Base-by-base conservation (phyloP, 2,888 invertebrate genomes). In the Cerastis leucographa region DNA sequence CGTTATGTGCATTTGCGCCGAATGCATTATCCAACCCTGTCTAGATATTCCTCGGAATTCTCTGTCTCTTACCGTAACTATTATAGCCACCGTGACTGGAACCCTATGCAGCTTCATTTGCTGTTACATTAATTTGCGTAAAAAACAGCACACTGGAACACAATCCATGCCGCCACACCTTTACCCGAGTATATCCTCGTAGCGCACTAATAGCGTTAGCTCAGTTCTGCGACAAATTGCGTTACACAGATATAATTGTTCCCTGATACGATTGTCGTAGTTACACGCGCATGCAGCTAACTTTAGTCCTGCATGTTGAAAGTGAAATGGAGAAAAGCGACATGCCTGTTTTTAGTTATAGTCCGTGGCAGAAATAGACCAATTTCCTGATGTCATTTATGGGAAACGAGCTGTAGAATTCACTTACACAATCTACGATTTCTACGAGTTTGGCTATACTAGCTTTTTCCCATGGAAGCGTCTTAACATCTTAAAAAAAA, bases 201-300 rank as follows among this genome's bases (percentile, higher is more conserved):
- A 49, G 54, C 68, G 3, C 19, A 44, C 12, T 83, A 83, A 85
- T 35, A 25, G 4, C 11, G 0, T 83, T 83, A 76, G 40, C 44
- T 74, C 83, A 74, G 17, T 59, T 3, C 35, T 54, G 25, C 2
- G 51, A 44, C 17, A 62, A 69, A 83, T 86, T 66, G 69, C 40
- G 40, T 86, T 82, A 82, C 40, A 71, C 61, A 62, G 54, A 85
- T 83, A 8, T 46, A 86, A 83, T 83, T 70, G n/a, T 67, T 14
- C 49, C 35, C 7, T 71, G 56, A 86, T 69, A 77, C 71, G 42
- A 83, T 83, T 77, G 56, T 54, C 29, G 54, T 42, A 40, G 29
- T 12, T 69, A 29, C 42, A 14, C 17, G 35, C 29, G 22, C 59
- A 54, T 76, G 68, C 7, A n/a, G 29, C 77, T 69, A 76, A 54